A percentile compares a stretch with the other conserved stretches of the same genome.
Conservation (phyloP, 2,113 vertebrate genomes). For the Hippocampus mohnikei region DNA sequence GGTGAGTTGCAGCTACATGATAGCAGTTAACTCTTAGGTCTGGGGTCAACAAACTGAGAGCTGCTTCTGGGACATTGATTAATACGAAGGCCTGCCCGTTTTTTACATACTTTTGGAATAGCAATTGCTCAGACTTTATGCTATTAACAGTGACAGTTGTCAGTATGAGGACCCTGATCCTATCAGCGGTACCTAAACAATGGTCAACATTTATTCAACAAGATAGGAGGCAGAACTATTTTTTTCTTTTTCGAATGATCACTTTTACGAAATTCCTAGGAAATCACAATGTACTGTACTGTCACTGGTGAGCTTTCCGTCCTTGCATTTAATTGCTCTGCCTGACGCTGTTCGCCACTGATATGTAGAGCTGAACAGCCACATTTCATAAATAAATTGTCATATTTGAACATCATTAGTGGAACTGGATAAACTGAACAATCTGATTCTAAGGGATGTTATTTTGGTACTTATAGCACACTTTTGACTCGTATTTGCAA, state of each 20-base stretch:
- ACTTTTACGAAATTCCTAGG: too few species aligned
- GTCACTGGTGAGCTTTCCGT: too few species aligned
- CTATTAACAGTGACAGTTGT: too few species aligned
- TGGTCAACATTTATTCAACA: too few species aligned
- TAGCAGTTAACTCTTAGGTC: slow-evolving; percentile 1
- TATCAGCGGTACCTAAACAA: too few species aligned
- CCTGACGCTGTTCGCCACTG: not conserved
- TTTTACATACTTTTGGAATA: not conserved
- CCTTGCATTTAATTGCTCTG: not conserved
- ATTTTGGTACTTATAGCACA: not conserved
- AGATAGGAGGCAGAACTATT: too few species aligned
- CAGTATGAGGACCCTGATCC: too few species aligned
- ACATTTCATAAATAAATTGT: too few species aligned
- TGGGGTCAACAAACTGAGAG: too few species aligned
- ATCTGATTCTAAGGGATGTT: not conserved
- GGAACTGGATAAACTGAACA: not conserved
- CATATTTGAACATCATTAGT: not conserved
- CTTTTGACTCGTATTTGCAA: not conserved
- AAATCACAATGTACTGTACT: too few species aligned
- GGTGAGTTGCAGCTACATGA: slow-evolving; percentile 69
- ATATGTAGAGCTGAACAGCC: not conserved
- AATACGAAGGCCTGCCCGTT: not conserved
- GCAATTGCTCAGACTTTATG: too few species aligned
- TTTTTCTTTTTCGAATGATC: too few species aligned
- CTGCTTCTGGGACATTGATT: not conserved